Conservation (phyloP, 2,797 vertebrate genomes). For the Danio tinwini region DNA sequence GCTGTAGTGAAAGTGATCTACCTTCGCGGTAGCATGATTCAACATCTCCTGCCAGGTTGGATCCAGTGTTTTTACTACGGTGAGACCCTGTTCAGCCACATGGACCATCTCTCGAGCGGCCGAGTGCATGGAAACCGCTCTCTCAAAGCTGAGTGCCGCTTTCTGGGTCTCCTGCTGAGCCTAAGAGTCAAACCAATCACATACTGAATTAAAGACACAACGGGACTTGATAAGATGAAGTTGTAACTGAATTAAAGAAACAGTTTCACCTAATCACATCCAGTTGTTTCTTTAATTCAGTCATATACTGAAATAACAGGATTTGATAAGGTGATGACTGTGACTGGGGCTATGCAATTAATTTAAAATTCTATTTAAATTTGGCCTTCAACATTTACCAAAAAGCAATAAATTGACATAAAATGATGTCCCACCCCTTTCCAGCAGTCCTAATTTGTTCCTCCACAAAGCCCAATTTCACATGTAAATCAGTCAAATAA, state of each 20-base stretch:
- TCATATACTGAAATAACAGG: too few species aligned
- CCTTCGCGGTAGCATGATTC: slow-evolving; percentile 91
- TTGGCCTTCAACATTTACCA: too few species aligned
- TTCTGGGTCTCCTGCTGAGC: slow-evolving; percentile 94
- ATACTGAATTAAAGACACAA: background rate
- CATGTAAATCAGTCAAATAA: too few species aligned
- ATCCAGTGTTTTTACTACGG: slow-evolving; percentile 87
- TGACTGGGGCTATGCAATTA: background rate
- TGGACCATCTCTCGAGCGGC: slow-evolving; percentile 94
- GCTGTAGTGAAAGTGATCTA: slow-evolving; percentile 51
- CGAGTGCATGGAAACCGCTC: slow-evolving; percentile 90
- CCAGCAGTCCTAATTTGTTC: too few species aligned
- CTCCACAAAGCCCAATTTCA: too few species aligned
- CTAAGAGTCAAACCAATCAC: slow-evolving; percentile 65
- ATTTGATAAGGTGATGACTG: background rate
- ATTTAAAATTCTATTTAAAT: too few species aligned
- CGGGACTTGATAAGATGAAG: background rate
- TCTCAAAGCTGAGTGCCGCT: slow-evolving; percentile 87
- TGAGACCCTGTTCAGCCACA: slow-evolving; percentile 90
- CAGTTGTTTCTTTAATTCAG: background rate
- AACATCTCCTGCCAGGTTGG: slow-evolving; percentile 96
- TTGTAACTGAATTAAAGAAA: too few species aligned
- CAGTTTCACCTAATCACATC: background rate
- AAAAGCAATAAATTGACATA: too few species aligned
- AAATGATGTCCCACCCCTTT: too few species aligned